phyloP scores from a whole-genome alignment of 2,888 invertebrate genomes.

The Cetonia aurata region DNA sequence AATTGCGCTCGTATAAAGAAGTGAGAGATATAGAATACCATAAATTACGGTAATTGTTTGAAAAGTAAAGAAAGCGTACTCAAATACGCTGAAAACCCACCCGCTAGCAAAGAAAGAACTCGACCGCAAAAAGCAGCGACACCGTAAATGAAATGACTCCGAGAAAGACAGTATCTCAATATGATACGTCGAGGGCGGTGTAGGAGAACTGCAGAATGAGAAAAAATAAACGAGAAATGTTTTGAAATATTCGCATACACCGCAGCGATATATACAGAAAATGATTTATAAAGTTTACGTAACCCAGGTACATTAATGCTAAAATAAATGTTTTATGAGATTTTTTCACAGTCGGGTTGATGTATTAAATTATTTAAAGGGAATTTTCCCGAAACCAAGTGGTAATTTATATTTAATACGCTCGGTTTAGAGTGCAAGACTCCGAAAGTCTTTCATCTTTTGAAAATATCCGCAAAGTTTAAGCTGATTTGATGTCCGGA shows the following conservation, averaged over 20 bases:
- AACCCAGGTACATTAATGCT: slow-evolving; percentile 39
- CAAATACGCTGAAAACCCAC: slow-evolving; percentile 8
- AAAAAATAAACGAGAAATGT: slow-evolving; percentile 42
- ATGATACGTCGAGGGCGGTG: too few relatives aligned
- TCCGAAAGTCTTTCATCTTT: slow-evolving; percentile 22
- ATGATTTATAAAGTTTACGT: slow-evolving; percentile 45
- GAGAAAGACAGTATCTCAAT: too few relatives aligned
- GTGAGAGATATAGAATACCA: slow-evolving; percentile 23
- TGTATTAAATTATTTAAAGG: slow-evolving; percentile 43
- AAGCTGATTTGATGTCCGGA: slow-evolving; percentile 1
- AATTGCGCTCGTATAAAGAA: slow-evolving; percentile 1
- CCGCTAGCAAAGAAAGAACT: background rate
- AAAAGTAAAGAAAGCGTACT: slow-evolving; percentile 9
- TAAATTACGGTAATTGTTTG: slow-evolving; percentile 26
- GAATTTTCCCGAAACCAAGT: slow-evolving; percentile 13
- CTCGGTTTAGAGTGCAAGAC: slow-evolving; percentile 15
- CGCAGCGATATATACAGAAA: slow-evolving; percentile 23
- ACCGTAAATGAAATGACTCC: too few relatives aligned
- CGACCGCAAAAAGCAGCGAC: slow-evolving; percentile 1
- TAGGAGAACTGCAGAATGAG: background rate
- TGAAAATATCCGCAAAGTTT: slow-evolving; percentile 21
- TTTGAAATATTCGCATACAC: slow-evolving; percentile 26
- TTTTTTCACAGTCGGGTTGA: slow-evolving; percentile 44
- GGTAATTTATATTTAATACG: slow-evolving; percentile 37
- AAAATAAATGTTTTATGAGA: slow-evolving; percentile 44